Percentiles rank a stretch among this genome's conserved stretches.
Evolutionary conservation across 2,797 vertebrate genomes (phyloP).

Genomic region (Coilia nasus): DNA sequence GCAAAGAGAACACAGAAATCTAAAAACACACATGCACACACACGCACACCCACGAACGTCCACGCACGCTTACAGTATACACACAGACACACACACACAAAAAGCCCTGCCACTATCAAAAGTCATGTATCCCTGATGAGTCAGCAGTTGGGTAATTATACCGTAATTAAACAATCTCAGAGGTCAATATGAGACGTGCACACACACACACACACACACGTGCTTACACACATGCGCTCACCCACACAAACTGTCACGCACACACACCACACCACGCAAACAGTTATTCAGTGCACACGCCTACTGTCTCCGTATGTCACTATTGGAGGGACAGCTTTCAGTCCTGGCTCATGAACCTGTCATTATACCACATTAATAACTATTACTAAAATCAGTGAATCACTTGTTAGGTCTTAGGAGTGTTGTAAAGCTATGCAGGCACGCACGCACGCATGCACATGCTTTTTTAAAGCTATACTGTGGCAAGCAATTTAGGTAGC

Average conservation of each 20-base stretch:
- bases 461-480: no score
- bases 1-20: no score
- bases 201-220: background rate
- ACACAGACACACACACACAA: no score
- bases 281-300: background rate
- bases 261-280: background rate
- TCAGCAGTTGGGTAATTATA: background rate
- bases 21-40: background rate
- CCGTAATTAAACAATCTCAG: background rate
- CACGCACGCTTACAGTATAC: no score
- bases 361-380: background rate
- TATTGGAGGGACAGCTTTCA: background rate
- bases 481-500: no score
- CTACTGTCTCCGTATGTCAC: background rate
- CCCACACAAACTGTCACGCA: background rate
- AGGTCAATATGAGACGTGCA: conserved; percentile 5
- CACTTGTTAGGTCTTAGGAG: background rate
- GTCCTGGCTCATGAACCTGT: background rate
- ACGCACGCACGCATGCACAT: background rate
- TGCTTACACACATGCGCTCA: background rate
- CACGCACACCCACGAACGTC: no score
- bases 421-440: background rate
- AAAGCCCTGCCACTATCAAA: background rate
- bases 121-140: background rate
- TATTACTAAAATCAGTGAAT: background rate